Evolutionary conservation across 53 echinoderm and acorn worm species (phyloP), one percentile per base, ranked within the genome.

Genomic region (Holothuria scabra): DNA sequence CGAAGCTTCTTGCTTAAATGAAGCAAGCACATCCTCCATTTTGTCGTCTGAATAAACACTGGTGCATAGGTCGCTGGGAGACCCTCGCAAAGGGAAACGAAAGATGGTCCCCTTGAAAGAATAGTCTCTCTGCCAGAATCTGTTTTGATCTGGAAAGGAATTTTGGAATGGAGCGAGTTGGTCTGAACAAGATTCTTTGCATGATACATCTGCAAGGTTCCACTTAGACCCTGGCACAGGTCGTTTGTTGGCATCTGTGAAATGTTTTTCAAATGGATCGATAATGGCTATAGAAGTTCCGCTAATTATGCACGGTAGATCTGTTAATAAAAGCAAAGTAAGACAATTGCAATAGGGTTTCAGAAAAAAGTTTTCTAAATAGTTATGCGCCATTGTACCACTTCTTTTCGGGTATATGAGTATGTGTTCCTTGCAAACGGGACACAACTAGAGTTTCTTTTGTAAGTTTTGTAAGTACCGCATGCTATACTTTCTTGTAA

Each of bases 11-110:
- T 84, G 67, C 65, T 83, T 38, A 71, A 92, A 97, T 33, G 92
- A 89, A 13, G 84, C 62, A 8, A 93, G 74, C 10, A 94, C 83
- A 12, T 62, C 52, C 3, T 60, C 68, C 33, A 91, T 85, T 24
- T 87, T 79, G 2, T 86, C 63, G 59, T 88, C 87, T n/a, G 32
- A 67, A 28, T 88, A 92, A 3, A 88, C 85, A 48, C 72, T 87
- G 12, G 60, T 86, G 24, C 90, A 90, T 55, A 97, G 48, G 19
- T 23, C n/a, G 28, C 92, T 87, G 0, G 85, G 29, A 13, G 34
- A n/a, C 32, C 21, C 69, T 22, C 97, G 90, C 31, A 97, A 65
- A 1, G 97, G 97, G 44, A 97, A 97, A 12, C 97, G 90, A 48
- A 97, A 94, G 23, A 97, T 20, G 0, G 97, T 92, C 18, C 97